Conservation (phyloP, 2,113 vertebrate genomes). For the Scomber scombrus region DNA sequence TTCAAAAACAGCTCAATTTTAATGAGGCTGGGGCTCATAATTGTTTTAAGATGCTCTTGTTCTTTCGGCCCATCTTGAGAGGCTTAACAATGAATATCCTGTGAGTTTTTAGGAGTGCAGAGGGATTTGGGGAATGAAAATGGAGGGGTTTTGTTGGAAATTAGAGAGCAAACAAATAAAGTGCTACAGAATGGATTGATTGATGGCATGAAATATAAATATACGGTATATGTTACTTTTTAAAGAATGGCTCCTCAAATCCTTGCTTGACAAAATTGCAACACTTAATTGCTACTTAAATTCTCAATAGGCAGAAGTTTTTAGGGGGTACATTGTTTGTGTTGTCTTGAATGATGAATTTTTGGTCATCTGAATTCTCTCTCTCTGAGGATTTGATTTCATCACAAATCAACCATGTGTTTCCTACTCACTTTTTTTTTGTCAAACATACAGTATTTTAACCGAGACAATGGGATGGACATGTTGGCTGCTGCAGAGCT, state of each 20-base stretch:
- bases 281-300: not conserved
- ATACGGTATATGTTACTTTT: not conserved
- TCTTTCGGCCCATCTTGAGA: constrained; percentile 48
- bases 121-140: constrained; percentile 22
- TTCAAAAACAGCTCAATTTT: constrained; percentile 42
- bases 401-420: not conserved
- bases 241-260: too few species aligned
- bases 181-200: constrained; percentile 17
- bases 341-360: too few species aligned
- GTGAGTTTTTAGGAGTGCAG: constrained; percentile 37
- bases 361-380: not conserved
- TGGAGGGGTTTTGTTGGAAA: constrained; percentile 28
- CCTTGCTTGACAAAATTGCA: not conserved
- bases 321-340: too few species aligned
- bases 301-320: not conserved
- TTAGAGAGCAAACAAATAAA: constrained; percentile 20
- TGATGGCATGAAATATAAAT: not conserved
- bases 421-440: not conserved
- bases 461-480: not conserved
- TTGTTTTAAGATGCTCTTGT: constrained; percentile 73
- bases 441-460: too few species aligned
- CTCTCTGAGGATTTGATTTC: not conserved
- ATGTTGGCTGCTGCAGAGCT: not conserved
- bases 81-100: constrained; percentile 46
- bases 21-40: constrained; percentile 47